Base-by-base conservation (phyloP, 2,888 invertebrate species). In the Itoplectis maculator region DNA sequence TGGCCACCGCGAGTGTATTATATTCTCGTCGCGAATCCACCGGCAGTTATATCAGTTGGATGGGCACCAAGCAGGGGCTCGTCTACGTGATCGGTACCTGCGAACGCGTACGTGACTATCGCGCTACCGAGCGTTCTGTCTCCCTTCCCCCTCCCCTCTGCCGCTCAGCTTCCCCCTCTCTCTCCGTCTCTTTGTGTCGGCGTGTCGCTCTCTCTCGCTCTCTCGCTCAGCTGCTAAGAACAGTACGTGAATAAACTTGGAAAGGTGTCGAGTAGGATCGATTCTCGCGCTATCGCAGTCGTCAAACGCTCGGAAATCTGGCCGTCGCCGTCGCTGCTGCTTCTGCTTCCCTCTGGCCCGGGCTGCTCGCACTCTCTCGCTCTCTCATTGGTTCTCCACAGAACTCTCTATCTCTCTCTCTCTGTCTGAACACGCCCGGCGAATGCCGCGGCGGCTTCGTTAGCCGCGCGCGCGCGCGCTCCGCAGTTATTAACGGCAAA, bases 81-180 rank as follows among this genome's bases (percentile, higher is more conserved):
- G 54, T 65, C 75, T 72, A 72, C 70, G 70, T 59, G 70, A 59
- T 59, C 56, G 35, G 42, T 72, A 45, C 42, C 35, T 59, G 70
- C 63, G 61, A 81, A 61, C 35, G 59, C 75, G 79, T 79, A 82
- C 82, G 82, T 82, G 82, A 79, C 79, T 61, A 75, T 79, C 72
- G 59, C 66, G 65, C 47, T 8, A 40, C 23, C 69, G 49, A 69
- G 47, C 54, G 61, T 56, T 47, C 20, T 45, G 20, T 9, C 29
- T 59, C 35, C 15, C 59, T 35, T 8, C 15, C 37, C 37, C 15
- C 11, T n/a, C n/a, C n/a, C n/a, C n/a, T n/a, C n/a, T n/a, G n/a
- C n/a, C n/a, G n/a, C n/a, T n/a, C n/a, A n/a, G n/a, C n/a, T 4
- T 11, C 56, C 20, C 9, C 29, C n/a, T 35, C 56, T 35, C 35